Evolutionary conservation across 2,888 invertebrate genomes (phyloP), one percentile per base, ranked within the genome.

Genomic region (Cryptus armator): DNA sequence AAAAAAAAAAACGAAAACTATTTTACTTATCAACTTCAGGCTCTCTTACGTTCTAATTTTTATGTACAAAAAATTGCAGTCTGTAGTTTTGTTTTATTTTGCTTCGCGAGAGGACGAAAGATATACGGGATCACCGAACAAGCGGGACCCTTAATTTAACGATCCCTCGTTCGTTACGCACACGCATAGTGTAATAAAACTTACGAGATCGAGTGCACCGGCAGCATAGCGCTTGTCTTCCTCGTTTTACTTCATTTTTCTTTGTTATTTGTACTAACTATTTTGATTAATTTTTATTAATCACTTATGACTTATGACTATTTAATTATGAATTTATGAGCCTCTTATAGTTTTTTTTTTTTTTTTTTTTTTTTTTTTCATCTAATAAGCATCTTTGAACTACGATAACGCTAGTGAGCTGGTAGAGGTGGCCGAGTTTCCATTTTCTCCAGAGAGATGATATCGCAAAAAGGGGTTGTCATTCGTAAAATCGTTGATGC

Each of bases 21-120:
- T 46, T 32, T 53, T n/a, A 29, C 32, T 51, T 72, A 44, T 71
- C 62, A 4, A 16, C 19, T 24, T 56, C 7, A 37, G 19, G 10
- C 19, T 56, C 16, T 10, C 72, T 32, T 62, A 62, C n/a, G 24
- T 14, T 74, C 62, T 84, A 78, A 59, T 46, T 64, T 87, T 88
- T 87, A 87, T 87, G 87, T 90, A 91, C 86, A 91, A 91, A 91
- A 91, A 91, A 91, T 90, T 88, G 87, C 89, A 90, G 89, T 90
- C 89, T 88, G 86, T 84, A 83, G 83, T 83, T 86, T 80, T 68
- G 56, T 75, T 16, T 56, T 56, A 56, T 19, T 19, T 62, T 56
- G 46, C 53, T 68, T 68, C 51, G 32, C 37, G 74, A 70, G 68
- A 74, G 59, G 48, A 68, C 64, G 37, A 10, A 66, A 74, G 56